Evolutionary conservation across 2,888 invertebrate species (phyloP).

Genomic region (Pyrocoelia pectoralis): DNA sequence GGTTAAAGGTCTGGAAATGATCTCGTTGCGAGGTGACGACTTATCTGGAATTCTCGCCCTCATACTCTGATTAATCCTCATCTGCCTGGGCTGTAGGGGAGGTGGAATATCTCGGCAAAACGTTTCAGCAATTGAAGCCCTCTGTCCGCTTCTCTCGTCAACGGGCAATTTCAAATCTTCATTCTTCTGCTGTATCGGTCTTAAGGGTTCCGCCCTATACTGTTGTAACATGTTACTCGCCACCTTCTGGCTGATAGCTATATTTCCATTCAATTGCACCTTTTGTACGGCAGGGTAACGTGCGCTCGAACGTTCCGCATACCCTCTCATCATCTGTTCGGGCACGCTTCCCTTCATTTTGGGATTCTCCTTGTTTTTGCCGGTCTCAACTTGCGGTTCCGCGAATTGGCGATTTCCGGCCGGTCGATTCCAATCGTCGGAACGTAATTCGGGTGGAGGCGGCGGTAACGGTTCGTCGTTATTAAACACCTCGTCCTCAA

Average conservation of each 20-base stretch:
- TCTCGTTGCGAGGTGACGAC: conserved; percentile 48
- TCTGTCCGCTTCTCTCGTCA: conserved; percentile 40
- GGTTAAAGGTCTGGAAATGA: conserved; percentile 41
- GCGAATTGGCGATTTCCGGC: conserved; percentile 50
- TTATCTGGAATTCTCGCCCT: conserved; percentile 53
- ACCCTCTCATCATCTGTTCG: conserved; percentile 45
- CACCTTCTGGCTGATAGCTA: conserved; percentile 59
- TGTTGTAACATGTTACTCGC: conserved; percentile 50
- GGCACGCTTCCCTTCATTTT: conserved; percentile 5
- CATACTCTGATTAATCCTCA: conserved; percentile 58
- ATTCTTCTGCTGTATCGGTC: conserved; percentile 44
- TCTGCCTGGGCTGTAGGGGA: conserved; percentile 57
- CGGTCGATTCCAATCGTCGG: conserved; percentile 51
- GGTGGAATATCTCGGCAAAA: conserved; percentile 50
- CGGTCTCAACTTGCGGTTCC: conserved; percentile 52
- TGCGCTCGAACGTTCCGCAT: conserved; percentile 60
- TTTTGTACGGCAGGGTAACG: conserved; percentile 61
- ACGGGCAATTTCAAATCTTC: conserved; percentile 20
- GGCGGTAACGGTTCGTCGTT: conserved; percentile 73
- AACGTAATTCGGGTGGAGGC: conserved; percentile 66
- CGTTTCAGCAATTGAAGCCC: conserved; percentile 55
- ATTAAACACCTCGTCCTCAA: conserved; percentile 66
- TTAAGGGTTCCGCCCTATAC: conserved; percentile 56
- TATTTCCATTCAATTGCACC: conserved; percentile 60
- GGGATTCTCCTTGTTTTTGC: conserved; percentile 23